Conservation (phyloP, 2,113 vertebrate genomes). For the Oncorhynchus masou region DNA sequence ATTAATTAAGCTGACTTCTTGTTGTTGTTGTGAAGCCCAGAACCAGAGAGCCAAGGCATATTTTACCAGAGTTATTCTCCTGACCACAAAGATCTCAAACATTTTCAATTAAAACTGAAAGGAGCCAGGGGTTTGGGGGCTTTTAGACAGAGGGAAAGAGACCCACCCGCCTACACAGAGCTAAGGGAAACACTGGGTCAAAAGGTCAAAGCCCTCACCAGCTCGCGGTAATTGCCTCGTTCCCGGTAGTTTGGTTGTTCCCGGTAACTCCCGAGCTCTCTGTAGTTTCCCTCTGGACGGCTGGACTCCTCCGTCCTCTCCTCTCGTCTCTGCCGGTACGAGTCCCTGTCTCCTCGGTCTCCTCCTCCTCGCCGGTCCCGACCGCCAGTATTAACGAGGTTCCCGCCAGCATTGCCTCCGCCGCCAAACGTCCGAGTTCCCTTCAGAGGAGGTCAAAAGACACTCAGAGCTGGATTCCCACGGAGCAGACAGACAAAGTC, state of each 20-base stretch:
- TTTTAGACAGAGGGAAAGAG: no score
- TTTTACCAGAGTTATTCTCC: no score
- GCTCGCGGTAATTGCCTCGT: conserved; percentile 78
- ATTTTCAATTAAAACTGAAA: no score
- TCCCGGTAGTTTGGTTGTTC: conserved; percentile 82
- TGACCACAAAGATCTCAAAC: no score
- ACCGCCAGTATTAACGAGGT: conserved; percentile 77
- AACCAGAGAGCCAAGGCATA: no score
- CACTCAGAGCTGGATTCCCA: neutral
- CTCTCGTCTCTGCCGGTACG: conserved; percentile 63
- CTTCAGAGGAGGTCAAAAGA: conserved; percentile 33
- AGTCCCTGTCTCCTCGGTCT: conserved; percentile 61
- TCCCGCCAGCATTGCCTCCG: conserved; percentile 86
- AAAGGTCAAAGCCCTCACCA: neutral
- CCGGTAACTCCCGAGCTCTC: conserved; percentile 85
- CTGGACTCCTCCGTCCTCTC: conserved; percentile 75
- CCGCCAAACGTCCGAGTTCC: conserved; percentile 89
- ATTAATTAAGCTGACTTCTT: no score
- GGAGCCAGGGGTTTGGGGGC: no score
- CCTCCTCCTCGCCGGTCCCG: conserved; percentile 82
- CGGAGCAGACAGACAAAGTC: neutral
- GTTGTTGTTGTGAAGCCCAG: no score
- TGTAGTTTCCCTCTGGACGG: conserved; percentile 88
- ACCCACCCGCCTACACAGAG: no score
- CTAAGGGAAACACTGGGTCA: no score